Percentiles rank a stretch among this genome's conserved stretches.
Evolutionary conservation across 35 echinoderm and acorn worm genomes (phyloP).

Genomic region (Eucidaris tribuloides): DNA sequence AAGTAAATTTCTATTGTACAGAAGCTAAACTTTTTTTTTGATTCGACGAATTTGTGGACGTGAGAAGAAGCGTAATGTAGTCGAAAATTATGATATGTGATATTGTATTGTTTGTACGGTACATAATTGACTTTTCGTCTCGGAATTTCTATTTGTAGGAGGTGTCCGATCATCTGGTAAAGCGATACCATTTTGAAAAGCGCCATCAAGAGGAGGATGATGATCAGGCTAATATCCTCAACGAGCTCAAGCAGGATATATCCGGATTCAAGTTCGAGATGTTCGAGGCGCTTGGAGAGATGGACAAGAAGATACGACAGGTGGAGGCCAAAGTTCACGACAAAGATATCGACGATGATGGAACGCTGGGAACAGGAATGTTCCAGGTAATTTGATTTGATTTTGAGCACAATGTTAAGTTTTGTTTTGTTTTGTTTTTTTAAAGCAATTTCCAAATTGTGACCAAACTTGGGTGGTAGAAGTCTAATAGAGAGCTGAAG

Average conservation of each 20-base stretch:
- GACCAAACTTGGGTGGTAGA: no score
- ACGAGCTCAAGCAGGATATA: constrained; percentile 96
- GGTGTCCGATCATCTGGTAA: constrained; percentile 78
- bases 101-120: no score
- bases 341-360: constrained; percentile 73
- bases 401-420: no score
- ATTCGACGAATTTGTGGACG: no score
- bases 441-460: no score
- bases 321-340: constrained; percentile 93
- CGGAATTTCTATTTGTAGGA: constrained; percentile 53
- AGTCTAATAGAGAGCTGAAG: no score
- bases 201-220: constrained; percentile 88
- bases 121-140: no score
- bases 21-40: no score
- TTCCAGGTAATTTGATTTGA: constrained; percentile 95
- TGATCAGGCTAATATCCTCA: constrained; percentile 80
- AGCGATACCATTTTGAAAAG: constrained; percentile 93
- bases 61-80: no score
- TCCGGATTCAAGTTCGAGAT: constrained; percentile 98
- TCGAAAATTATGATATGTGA: no score
- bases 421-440: no score
- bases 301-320: constrained; percentile 96
- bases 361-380: constrained; percentile 81
- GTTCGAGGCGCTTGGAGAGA: constrained; percentile 94
- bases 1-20: no score